phyloP scores from a whole-genome alignment of 23 tunicate genomes.

The Halocynthia aurantium region DNA sequence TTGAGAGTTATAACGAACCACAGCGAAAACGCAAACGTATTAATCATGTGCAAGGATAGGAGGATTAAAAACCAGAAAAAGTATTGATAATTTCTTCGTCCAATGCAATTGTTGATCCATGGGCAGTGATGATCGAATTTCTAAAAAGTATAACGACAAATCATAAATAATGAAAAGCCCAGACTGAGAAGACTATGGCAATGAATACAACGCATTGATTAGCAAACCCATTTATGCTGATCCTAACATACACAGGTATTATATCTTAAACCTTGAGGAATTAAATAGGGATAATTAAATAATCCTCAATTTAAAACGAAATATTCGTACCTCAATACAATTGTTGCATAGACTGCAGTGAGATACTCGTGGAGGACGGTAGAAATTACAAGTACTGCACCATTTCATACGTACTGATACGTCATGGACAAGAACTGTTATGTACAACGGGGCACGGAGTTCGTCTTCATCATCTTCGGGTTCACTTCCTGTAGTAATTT shows the following conservation, averaged over 20 bases:
- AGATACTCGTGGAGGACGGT: conserved; percentile 93
- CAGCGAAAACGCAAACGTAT: conserved; percentile 54
- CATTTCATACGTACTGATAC: conserved; percentile 95
- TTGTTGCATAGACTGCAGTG: conserved; percentile 96
- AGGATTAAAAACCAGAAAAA: conserved; percentile 65
- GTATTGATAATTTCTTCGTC: conserved; percentile 84
- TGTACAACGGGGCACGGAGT: conserved; percentile 71
- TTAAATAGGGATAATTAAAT: too few species aligned
- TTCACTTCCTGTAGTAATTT: conserved; percentile 29
- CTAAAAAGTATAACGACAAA: conserved; percentile 9
- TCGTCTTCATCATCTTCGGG: conserved; percentile 97
- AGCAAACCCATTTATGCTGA: too few species aligned
- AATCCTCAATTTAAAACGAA: too few species aligned
- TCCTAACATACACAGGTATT: too few species aligned
- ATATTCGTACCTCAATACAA: conserved; percentile 60
- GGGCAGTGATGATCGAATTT: conserved; percentile 99
- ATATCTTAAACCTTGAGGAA: too few species aligned
- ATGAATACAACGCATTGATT: too few species aligned
- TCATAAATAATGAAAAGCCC: background rate
- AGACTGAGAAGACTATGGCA: too few species aligned
- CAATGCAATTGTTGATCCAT: conserved; percentile 98
- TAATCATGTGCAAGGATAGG: conserved; percentile 74
- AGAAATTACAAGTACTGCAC: conserved; percentile 98
- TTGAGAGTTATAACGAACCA: conserved; percentile 35
- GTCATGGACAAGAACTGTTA: conserved; percentile 47